Conservation (phyloP, 2,113 vertebrate genomes). For the Hassar affinis region DNA sequence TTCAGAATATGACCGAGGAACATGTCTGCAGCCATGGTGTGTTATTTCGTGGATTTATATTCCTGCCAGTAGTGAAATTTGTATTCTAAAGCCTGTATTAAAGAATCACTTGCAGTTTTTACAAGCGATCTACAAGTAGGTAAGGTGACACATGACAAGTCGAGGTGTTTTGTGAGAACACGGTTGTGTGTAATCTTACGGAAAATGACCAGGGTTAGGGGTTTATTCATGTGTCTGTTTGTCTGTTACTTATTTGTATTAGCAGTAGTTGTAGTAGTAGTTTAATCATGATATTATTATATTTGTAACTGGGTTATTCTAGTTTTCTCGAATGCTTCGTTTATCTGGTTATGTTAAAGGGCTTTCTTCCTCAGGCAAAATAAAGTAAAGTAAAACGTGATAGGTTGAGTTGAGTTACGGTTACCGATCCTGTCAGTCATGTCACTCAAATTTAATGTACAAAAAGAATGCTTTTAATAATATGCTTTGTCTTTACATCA, state of each 20-base stretch:
- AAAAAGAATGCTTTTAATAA: neutral
- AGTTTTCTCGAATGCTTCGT: neutral
- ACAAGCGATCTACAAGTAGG: neutral
- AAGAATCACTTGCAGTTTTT: neutral
- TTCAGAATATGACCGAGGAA: neutral
- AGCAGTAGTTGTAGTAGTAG: neutral
- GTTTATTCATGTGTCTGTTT: neutral
- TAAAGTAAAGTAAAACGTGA: neutral
- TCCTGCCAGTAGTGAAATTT: neutral
- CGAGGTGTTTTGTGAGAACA: neutral
- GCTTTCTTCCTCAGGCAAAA: neutral
- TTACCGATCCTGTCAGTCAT: neutral
- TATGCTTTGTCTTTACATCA: neutral
- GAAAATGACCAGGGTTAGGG: neutral
- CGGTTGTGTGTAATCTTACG: neutral
- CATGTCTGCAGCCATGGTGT: neutral
- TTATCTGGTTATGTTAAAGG: neutral
- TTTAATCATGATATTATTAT: neutral
- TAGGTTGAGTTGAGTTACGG: neutral
- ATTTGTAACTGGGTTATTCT: neutral
- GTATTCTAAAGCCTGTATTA: neutral
- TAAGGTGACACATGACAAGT: conserved; percentile 1
- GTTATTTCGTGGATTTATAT: neutral
- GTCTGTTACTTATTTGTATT: neutral
- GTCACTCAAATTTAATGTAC: neutral